Base-by-base conservation (phyloP, 2,888 invertebrate genomes). In the Hyposoter didymator region DNA sequence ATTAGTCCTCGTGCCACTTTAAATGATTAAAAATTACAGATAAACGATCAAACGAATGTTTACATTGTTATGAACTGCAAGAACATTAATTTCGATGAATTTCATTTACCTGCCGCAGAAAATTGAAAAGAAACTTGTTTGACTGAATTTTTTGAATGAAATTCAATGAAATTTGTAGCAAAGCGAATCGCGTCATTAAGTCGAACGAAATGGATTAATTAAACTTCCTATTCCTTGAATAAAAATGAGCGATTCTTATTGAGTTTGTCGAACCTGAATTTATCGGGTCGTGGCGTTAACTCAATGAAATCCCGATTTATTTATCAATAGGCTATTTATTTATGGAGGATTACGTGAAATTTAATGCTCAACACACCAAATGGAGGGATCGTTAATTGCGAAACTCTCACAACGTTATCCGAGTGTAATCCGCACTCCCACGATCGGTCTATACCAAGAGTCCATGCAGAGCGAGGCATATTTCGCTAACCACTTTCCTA, bases 401-500 rank as follows among this genome's bases (percentile, higher is more conserved):
- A 49, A 59, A 64, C 32, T 72, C 72, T 70, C 64, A 49, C 59
- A 35, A 62, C 32, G 28, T 72, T 78, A 78, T 49, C 28, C 28
- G 32, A 22, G 22, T 62, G 28, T 22, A 64, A 73, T 52, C 70
- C 47, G 47, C n/a, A 66, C 75, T 72, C 78, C 82, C 82, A 78
- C 82, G 85, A 82, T 82, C 64, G 69, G 32, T 39, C 35, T 28
- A 35, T 64, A 43, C 19, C 59, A 52, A n/a, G 52, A 47, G 55
- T 67, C 14, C 35, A 28, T 47, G 69, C 28, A 64, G 55, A 78
- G 39, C 62, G 52, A 82, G 55, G 39, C 73, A 80, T 70, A 78
- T 78, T 78, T 75, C 55, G 79, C 67, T 49, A 49, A 73, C 76
- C 66, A 76, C 82, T 85, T 82, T 85, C 78, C 78, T 70, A 75